phyloP scores from a whole-genome alignment of 2,797 vertebrate genomes.

The Cossypha polioptera region DNA sequence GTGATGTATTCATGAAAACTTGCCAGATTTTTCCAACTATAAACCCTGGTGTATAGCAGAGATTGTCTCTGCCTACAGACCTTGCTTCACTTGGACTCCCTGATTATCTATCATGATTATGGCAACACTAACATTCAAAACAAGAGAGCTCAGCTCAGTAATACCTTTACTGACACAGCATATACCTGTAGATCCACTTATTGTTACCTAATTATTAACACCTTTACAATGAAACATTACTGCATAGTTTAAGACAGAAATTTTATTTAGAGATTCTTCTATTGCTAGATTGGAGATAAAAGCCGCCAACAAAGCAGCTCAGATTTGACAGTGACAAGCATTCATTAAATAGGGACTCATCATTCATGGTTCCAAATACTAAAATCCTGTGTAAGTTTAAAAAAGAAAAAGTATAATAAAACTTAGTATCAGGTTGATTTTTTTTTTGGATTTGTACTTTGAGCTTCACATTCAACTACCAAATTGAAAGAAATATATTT shows the following conservation, averaged over 20 bases:
- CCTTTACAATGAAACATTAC: background rate
- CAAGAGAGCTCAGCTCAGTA: background rate
- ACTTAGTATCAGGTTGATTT: background rate
- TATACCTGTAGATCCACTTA: background rate
- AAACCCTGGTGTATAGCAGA: background rate
- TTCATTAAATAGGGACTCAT: background rate
- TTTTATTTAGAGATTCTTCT: background rate
- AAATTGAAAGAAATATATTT: background rate
- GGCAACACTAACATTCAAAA: background rate
- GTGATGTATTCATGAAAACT: background rate
- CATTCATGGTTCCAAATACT: background rate
- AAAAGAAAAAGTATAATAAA: background rate
- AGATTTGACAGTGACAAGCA: background rate
- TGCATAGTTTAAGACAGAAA: background rate
- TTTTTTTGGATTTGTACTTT: background rate
- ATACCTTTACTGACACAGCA: background rate
- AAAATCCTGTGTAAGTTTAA: background rate
- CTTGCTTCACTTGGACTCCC: background rate
- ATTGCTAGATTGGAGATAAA: background rate
- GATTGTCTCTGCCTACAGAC: background rate
- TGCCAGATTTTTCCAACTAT: conserved; percentile 20
- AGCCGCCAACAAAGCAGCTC: background rate
- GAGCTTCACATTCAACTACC: background rate
- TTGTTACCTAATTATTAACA: background rate
- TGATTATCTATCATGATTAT: background rate